phyloP scores from a whole-genome alignment of 2,113 vertebrate genomes.

The Myanophis thanlyinensis region DNA sequence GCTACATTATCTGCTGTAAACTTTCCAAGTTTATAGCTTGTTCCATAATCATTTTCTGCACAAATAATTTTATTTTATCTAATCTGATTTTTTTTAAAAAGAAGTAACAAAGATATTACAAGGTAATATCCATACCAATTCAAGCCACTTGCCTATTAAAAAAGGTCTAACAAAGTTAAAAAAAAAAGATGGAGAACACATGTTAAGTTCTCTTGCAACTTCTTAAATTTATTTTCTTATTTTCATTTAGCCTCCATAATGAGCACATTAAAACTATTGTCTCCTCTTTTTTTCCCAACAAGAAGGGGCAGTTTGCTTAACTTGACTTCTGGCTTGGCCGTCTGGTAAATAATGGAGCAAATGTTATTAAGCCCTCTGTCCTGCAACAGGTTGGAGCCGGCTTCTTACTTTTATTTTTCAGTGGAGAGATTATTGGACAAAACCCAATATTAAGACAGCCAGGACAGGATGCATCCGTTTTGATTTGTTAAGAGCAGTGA shows the following conservation, averaged over 20 bases:
- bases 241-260: constrained; percentile 1
- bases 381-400: constrained; percentile 33
- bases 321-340: constrained; percentile 22
- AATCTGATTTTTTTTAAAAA: background rate
- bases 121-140: background rate
- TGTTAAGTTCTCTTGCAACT: background rate
- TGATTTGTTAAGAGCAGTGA: background rate
- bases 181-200: background rate
- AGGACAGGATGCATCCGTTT: background rate
- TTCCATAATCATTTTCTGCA: background rate
- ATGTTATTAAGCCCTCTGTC: constrained; percentile 27
- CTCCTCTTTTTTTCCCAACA: constrained; percentile 18
- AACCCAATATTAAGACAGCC: background rate
- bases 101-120: background rate
- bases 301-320: constrained; percentile 13
- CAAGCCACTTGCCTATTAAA: background rate
- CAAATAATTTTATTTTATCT: background rate
- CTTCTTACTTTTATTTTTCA: constrained; percentile 31
- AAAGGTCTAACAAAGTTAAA: constrained; percentile 3
- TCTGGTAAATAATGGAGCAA: background rate
- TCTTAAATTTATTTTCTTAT: constrained; percentile 8
- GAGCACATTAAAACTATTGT: constrained; percentile 12
- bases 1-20: background rate
- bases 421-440: constrained; percentile 19
- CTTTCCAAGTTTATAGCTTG: background rate